These are phyloP conservation scores for Pyrocephalus nanus DNA, from an alignment of 2,797 vertebrate genomes.

Conservation along the genomic window DNA sequence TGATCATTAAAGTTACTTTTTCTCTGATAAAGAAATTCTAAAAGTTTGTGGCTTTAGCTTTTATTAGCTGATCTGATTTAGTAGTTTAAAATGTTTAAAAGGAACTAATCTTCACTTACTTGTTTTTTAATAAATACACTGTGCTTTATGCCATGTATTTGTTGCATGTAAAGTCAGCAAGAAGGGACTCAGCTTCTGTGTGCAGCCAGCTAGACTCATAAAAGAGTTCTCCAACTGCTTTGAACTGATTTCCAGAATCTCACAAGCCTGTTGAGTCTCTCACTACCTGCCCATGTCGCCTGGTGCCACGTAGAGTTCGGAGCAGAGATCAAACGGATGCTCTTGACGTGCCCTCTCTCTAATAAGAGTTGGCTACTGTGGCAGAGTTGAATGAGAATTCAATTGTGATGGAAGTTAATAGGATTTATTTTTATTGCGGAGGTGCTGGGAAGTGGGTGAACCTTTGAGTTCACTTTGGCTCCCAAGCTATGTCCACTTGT, in stretches of 20 bases:
- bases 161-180: background rate
- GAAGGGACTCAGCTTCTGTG: background rate
- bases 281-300: background rate
- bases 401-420: constrained; percentile 5
- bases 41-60: constrained; percentile 15
- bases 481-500: background rate
- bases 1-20: constrained; percentile 31
- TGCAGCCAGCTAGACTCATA: background rate
- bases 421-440: constrained; percentile 17
- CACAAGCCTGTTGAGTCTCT: background rate
- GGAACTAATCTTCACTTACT: constrained; percentile 1
- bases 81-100: background rate
- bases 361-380: background rate
- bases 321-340: accelerated
- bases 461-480: background rate
- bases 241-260: background rate
- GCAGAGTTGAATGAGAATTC: background rate
- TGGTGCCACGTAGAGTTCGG: background rate
- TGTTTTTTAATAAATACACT: background rate
- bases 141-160: background rate
- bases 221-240: background rate
- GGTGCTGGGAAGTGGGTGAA: background rate
- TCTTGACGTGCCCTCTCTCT: background rate
- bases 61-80: constrained; percentile 30
- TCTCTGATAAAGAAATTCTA: background rate